phyloP scores from a whole-genome alignment of 2,113 vertebrate genomes.

The Brevimyrus niger region DNA sequence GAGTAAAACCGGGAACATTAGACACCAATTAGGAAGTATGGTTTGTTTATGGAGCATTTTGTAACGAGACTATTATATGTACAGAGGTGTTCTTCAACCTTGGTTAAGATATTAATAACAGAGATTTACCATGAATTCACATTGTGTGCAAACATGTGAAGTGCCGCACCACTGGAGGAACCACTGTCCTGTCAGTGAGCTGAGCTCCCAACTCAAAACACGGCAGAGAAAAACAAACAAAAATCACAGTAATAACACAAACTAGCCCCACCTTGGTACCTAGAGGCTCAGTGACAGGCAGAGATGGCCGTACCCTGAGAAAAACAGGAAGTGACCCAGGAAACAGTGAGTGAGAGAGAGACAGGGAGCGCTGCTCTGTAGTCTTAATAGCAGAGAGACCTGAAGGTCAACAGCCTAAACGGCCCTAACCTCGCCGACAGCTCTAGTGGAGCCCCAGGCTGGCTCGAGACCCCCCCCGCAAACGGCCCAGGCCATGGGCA shows the following conservation, averaged over 20 bases:
- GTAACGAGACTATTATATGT: not conserved
- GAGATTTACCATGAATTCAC: not conserved
- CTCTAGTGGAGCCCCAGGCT: not conserved
- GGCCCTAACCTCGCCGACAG: not conserved
- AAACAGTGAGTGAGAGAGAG: not conserved
- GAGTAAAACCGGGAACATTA: not conserved
- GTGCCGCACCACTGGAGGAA: not conserved
- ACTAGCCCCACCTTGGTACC: not conserved
- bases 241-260: not conserved
- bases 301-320: not conserved
- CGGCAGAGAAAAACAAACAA: not conserved
- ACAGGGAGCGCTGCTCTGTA: not conserved
- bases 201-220: not conserved
- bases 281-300: not conserved
- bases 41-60: not conserved
- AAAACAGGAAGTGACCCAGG: not conserved
- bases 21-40: not conserved
- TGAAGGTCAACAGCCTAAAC: not conserved
- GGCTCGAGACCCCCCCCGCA: not conserved
- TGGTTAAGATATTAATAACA: not conserved
- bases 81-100: not conserved
- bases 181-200: not conserved
- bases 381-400: not conserved
- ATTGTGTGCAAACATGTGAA: not conserved
- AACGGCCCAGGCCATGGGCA: not conserved